Evolutionary conservation across 2,888 invertebrate genomes (phyloP), one percentile per base, ranked within the genome.

Genomic region (Cataglyphis altisquamis): DNA sequence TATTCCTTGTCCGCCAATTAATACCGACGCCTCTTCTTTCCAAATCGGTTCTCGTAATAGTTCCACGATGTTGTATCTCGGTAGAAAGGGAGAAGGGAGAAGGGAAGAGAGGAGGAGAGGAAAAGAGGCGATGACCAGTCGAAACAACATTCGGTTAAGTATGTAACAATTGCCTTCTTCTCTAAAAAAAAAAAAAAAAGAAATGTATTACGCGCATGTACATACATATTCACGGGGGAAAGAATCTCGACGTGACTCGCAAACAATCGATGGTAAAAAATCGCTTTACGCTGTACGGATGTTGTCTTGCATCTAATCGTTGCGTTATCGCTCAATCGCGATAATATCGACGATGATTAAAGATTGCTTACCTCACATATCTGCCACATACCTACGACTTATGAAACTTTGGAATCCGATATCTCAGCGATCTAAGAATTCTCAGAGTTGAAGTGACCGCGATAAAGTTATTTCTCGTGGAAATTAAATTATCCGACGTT

Each of bases 1-100:
- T 45, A 68, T 78, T 45, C 12, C 87, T 70, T 70, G 92, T 92
- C 91, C 92, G 45, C 45, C 93, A 94, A 94, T 94, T 94, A 94
- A 94, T 94, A 93, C 92, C 90, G 86, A 89, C 89, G 89, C 87
- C 90, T 89, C 87, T 88, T 84, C 86, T 82, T 84, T 86, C 90
- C 86, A 84, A 85, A 82, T 83, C 84, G 57, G 18, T 55, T 77
- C 75, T 63, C 74, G 68, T 45, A 80, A 70, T 48, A 36, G 36
- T 57, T 32, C 60, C 39, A 39, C 64, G 21, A 57, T 32, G 29
- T 18, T 36, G 55, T 57, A 36, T 39, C 57, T 10, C 36, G 39
- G 6, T 70, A 70, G 55, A 12, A 12, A 12, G 41, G 41, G 3
- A 15, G 41, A 41, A 41, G 39, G 39, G 10, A 2, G 41, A 9